These are phyloP conservation scores for Trigoniulus corallinus DNA, from an alignment of 1,140 invertebrate species.

Conservation along the genomic window DNA sequence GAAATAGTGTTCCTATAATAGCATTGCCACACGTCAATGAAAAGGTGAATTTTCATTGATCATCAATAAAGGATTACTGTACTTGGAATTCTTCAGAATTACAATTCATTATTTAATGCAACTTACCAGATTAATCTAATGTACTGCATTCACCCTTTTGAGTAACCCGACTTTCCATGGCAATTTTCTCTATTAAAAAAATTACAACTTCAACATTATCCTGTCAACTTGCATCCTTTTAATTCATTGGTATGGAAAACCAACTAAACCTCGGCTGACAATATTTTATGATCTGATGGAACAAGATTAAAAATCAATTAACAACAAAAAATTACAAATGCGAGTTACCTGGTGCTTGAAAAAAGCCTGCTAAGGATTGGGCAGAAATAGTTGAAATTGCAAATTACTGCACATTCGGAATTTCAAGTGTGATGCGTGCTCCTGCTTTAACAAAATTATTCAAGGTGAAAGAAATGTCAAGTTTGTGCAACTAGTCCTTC, in stretches of 20 bases:
- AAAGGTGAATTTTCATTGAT: neutral
- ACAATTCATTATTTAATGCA: too few species aligned
- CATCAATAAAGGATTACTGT: neutral
- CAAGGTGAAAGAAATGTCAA: constrained; percentile 48
- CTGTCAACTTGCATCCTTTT: neutral
- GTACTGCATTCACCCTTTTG: constrained; percentile 89
- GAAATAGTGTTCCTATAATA: constrained; percentile 12
- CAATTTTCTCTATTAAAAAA: constrained; percentile 49
- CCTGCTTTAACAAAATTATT: constrained; percentile 49
- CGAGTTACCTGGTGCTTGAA: constrained; percentile 44
- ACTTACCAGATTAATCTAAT: constrained; percentile 59
- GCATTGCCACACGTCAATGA: neutral
- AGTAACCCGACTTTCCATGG: constrained; percentile 80
- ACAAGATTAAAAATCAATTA: constrained; percentile 11
- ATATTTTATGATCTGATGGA: neutral
- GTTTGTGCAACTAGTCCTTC: too few species aligned
- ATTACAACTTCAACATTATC: neutral
- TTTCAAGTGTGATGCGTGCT: constrained; percentile 44
- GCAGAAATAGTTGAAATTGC: constrained; percentile 71
- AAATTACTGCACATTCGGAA: constrained; percentile 76
- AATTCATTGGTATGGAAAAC: neutral
- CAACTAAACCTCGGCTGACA: neutral
- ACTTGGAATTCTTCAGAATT: too few species aligned
- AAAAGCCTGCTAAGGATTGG: constrained; percentile 78
- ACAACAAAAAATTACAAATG: constrained; percentile 4